Evolutionary conservation across 1,140 invertebrate genomes (phyloP).

Genomic region (Drosophila sulfurigaster): DNA sequence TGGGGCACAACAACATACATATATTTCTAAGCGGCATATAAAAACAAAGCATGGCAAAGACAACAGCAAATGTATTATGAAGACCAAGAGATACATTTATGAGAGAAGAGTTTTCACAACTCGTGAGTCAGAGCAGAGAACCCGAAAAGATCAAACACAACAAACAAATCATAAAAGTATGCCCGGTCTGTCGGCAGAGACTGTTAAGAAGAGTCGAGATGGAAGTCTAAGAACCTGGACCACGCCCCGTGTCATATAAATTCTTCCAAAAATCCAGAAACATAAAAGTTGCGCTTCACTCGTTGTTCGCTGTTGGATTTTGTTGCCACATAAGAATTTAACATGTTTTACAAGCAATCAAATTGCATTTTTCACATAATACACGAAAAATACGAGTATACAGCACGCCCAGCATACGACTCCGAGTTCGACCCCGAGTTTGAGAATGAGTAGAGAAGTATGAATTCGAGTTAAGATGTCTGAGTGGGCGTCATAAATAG

Average conservation of each 20-base stretch:
- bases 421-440: background rate
- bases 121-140: slow-evolving; percentile 13
- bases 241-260: slow-evolving; percentile 73
- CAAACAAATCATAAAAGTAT: slow-evolving; percentile 50
- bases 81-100: slow-evolving; percentile 25
- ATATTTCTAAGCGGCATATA: slow-evolving; percentile 28
- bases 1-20: slow-evolving; percentile 8
- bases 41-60: slow-evolving; percentile 4
- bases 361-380: slow-evolving; percentile 82
- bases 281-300: slow-evolving; percentile 61
- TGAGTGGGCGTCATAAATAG: slow-evolving; percentile 65
- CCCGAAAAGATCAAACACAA: slow-evolving; percentile 47
- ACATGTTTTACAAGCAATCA: slow-evolving; percentile 83
- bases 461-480: slow-evolving; percentile 27
- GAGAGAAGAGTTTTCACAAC: slow-evolving; percentile 37
- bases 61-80: slow-evolving; percentile 14
- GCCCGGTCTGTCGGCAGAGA: background rate
- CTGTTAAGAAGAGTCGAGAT: slow-evolving; percentile 3
- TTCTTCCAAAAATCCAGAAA: slow-evolving; percentile 70
- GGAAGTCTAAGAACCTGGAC: slow-evolving; percentile 30
- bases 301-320: slow-evolving; percentile 28
- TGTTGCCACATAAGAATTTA: slow-evolving; percentile 70
- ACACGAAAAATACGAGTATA: slow-evolving; percentile 22
- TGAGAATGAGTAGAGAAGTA: background rate
- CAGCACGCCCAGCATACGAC: background rate